phyloP scores from a whole-genome alignment of 2,888 invertebrate species.

The Hyles lineata region DNA sequence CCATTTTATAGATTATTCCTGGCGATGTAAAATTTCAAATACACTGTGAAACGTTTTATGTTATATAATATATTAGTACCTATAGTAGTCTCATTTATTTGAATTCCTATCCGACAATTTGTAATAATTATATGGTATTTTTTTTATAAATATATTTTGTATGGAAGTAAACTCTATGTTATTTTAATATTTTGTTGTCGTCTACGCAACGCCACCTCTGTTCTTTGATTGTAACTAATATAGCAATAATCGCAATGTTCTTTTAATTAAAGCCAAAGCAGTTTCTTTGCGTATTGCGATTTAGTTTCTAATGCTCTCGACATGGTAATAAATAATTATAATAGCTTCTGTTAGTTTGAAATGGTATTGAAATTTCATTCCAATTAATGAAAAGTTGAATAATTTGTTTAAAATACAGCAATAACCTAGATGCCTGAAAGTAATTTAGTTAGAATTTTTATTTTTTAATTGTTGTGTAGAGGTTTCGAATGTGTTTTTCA shows the following conservation, averaged over 20 bases:
- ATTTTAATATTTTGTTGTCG: too few relatives aligned
- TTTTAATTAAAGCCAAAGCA: conserved; percentile 74
- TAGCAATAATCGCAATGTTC: conserved; percentile 71
- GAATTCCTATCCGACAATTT: too few relatives aligned
- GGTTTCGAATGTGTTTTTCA: too few relatives aligned
- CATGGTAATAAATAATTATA: neutral
- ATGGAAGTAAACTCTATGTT: too few relatives aligned
- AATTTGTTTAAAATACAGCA: neutral
- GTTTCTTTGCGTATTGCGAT: conserved; percentile 62
- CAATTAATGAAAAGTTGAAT: conserved; percentile 11
- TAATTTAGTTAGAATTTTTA: neutral
- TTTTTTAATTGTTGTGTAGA: too few relatives aligned
- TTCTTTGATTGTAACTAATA: conserved; percentile 67
- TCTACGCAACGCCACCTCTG: conserved; percentile 45
- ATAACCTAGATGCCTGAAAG: neutral
- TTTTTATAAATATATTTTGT: too few relatives aligned
- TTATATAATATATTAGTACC: too few relatives aligned
- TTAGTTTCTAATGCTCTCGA: neutral
- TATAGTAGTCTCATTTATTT: too few relatives aligned
- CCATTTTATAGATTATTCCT: too few relatives aligned
- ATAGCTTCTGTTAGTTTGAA: neutral
- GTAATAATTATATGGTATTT: too few relatives aligned
- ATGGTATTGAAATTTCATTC: neutral
- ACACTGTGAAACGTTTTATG: too few relatives aligned
- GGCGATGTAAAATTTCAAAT: too few relatives aligned